Evolutionary conservation across 2,888 invertebrate species (phyloP), one percentile per base, ranked within the genome.

Genomic region (Acrobasis suavella): DNA sequence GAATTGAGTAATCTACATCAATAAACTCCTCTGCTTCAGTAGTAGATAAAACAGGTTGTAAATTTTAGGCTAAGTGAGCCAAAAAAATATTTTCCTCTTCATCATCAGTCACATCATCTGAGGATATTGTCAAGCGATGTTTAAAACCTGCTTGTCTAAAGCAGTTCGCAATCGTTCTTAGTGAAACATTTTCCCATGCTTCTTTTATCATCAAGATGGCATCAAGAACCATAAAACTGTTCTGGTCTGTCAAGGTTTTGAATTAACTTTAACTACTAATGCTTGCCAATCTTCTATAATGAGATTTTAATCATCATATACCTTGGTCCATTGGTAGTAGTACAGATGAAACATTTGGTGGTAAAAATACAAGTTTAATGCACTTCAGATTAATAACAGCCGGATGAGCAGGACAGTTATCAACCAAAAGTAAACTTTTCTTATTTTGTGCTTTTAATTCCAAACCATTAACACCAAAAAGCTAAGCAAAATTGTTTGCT

Each of bases 391-490:
- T 9, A n/a, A 2, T 46, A 22, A 58, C 46, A 8, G 9, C 3
- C 2, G 46, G 58, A 58, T 58, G 58, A 14, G 58, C 58, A 2
- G 46, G 46, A n/a, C 58, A 58, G 22, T 58, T 46, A 46, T 58
- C 58, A 58, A 58, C 46, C 14, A 58, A 14, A 2, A 58, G 14
- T 7, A 58, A 14, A 17, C 17, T 17, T 5, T 58, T 58, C 14
- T 58, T 58, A 12, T 55, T 55, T 0, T 55, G 38, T n/a, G 2
- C 14, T 9, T n/a, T n/a, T n/a, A 55, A 15, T n/a, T 50, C 55
- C n/a, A n/a, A n/a, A n/a, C n/a, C n/a, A n/a, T n/a, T n/a, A n/a
- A n/a, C n/a, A n/a, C n/a, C n/a, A n/a, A n/a, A n/a, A n/a, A n/a
- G n/a, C n/a, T n/a, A n/a, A n/a, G n/a, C n/a, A n/a, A n/a, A n/a